Conservation (phyloP, 2,888 invertebrate species). For the Steinernema carpocapsae region DNA sequence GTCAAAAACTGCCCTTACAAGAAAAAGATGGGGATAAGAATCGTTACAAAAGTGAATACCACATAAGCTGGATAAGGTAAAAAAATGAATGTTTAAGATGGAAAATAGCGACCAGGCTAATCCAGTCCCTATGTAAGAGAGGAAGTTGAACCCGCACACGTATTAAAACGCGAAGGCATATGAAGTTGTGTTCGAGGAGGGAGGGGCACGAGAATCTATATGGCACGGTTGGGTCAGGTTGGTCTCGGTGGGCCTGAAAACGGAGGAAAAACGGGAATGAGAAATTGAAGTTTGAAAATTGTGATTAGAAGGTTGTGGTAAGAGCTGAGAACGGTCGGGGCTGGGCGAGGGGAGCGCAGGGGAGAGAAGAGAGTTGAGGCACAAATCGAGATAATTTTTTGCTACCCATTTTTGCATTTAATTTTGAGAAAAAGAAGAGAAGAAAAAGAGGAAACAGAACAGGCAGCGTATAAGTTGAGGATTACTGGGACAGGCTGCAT, state of each 20-base stretch:
- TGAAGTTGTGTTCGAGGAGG: conserved; percentile 3
- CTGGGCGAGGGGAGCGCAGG: too few species aligned
- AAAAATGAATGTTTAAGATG: too few species aligned
- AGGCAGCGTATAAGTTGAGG: conserved; percentile 1
- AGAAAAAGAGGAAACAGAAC: background rate
- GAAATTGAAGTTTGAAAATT: too few species aligned
- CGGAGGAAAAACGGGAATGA: background rate
- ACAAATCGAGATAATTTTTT: conserved; percentile 21
- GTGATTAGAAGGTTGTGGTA: too few species aligned
- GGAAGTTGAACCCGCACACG: background rate
- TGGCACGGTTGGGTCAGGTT: background rate
- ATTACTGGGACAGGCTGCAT: background rate
- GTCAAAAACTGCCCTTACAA: too few species aligned
- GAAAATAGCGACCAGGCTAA: background rate
- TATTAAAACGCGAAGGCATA: conserved; percentile 22
- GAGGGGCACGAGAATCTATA: conserved; percentile 16
- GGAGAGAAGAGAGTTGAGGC: conserved; percentile 12
- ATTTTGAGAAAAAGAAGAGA: background rate
- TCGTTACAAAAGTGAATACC: too few species aligned
- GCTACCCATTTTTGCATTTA: conserved; percentile 15
- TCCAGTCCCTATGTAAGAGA: background rate
- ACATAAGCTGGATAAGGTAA: too few species aligned
- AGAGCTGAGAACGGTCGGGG: too few species aligned
- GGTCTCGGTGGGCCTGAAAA: background rate
- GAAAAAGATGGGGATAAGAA: too few species aligned